Base-by-base conservation (phyloP, 2,797 vertebrate species). In the Chrosomus eos region DNA sequence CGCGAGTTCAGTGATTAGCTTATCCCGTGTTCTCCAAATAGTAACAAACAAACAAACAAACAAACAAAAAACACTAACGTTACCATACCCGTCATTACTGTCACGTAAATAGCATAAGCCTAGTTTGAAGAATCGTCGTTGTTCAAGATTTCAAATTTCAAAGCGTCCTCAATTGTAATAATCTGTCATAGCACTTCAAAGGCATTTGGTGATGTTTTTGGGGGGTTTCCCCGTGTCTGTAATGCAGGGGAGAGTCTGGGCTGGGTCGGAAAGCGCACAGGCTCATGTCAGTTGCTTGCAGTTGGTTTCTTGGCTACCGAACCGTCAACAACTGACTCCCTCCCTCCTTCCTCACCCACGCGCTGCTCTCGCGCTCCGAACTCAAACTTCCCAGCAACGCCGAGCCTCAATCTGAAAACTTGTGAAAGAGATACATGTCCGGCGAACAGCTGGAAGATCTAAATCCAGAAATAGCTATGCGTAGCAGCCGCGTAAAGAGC, bases 381-480 rank as follows among this genome's bases (percentile, higher is more conserved):
- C 91, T 76, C 81, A 90, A 95, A 96, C 95, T 95, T 96, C 93
- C 92, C 91, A 91, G 95, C 94, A 95, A 95, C 95, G 96, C 92
- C 87, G 94, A 93, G 84, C 86, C 91, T 58, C 91, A 89, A 93
- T 94, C 91, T 80, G 90, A 92, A 93, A 95, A 92, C 92, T 92
- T 94, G 94, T 94, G 93, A 94, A 95, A 90, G 89, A 90, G 91
- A 93, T 91, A 93, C 92, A 87, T 91, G 66, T 87, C 91, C 90
- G 89, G 92, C 58, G 74, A 95, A 95, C 96, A 97, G 97, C 97
- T 97, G 97, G 95, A 90, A 93, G 94, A 94, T 95, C 96, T 96
- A 93, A 93, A 95, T 94, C 93, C 93, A 93, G 94, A 95, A 94
- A 95, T 95, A 94, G 93, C 93, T 88, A 83, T 81, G 91, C 90